Base-by-base conservation (phyloP, 2,888 invertebrate genomes). In the Protonemura montana region DNA sequence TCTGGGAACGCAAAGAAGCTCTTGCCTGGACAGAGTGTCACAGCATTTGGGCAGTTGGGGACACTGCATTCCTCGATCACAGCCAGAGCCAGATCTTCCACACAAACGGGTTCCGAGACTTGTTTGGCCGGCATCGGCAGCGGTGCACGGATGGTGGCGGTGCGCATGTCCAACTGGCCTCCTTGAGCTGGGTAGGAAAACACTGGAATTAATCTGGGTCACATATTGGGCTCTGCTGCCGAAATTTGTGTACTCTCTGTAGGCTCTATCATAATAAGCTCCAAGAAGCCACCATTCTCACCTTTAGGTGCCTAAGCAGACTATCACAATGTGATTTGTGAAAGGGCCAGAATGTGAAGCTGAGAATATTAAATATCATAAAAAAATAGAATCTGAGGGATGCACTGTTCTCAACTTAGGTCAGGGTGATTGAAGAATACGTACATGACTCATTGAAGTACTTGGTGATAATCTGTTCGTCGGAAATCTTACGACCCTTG, bases 1-100 rank as follows among this genome's bases (percentile, higher is more conserved):
- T n/a, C 28, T 28, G 87, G 87, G 30, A 87, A 87, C 26, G 81
- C 42, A 81, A 87, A 87, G 85, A 87, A 87, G 0, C 29, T 83
- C 82, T 87, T 87, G n/a, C 82, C 78, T 26, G 87, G 85, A 41
- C 82, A 85, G 16, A 81, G 42, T 3, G 77, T 28, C 21, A 42
- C 83, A 76, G 59, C 21, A 29, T 87, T 87, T 21, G 59, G 76
- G 77, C 87, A 87, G 16, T 85, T 85, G 25, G 87, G 87, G 6
- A 85, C 87, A 26, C 85, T 35, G 26, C 87, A 87, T 1, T 28
- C 85, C n/a, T 27, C 84, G 26, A 84, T 76, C 25, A n/a, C 27
- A 3, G 84, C 59, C 59, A 59, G 59, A 10, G 13, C 13, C 16
- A 21, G 59, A 21, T 59, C 59, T 21, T 59, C 59, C 1, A 59